These are phyloP conservation scores for Brachylomia viminalis DNA, from an alignment of 2,888 invertebrate species.

Conservation along the genomic window DNA sequence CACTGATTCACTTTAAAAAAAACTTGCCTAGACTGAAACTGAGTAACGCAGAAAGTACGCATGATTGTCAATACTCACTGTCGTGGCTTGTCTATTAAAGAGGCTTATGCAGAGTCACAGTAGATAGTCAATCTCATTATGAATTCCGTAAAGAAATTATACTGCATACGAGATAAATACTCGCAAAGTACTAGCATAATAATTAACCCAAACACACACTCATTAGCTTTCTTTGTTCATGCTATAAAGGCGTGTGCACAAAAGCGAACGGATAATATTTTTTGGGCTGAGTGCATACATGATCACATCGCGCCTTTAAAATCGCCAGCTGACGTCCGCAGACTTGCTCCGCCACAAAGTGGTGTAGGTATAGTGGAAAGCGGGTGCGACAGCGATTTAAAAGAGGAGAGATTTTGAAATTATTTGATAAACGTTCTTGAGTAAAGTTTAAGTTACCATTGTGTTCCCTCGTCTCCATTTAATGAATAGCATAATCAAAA, in stretches of 20 bases:
- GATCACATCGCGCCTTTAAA: slow-evolving; percentile 81
- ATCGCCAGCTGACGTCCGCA: slow-evolving; percentile 82
- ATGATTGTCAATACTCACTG: background rate
- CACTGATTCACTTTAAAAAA: too few species aligned
- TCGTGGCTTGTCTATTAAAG: background rate
- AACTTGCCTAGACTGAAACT: background rate
- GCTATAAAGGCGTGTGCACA: slow-evolving; percentile 60
- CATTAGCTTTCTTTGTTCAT: slow-evolving; percentile 64
- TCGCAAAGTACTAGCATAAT: slow-evolving; percentile 36
- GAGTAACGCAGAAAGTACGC: background rate
- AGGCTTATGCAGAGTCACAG: background rate
- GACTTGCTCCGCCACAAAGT: slow-evolving; percentile 76
- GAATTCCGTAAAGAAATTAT: background rate
- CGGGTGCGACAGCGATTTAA: background rate
- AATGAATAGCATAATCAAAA: too few species aligned
- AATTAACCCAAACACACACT: slow-evolving; percentile 57
- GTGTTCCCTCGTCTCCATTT: too few species aligned
- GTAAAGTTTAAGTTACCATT: too few species aligned
- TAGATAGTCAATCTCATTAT: background rate
- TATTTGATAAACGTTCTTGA: too few species aligned
- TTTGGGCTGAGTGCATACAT: slow-evolving; percentile 72
- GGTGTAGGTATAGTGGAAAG: slow-evolving; percentile 34
- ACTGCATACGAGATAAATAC: slow-evolving; percentile 31
- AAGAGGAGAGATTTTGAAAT: too few species aligned
- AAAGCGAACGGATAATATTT: slow-evolving; percentile 69